phyloP scores from a whole-genome alignment of 2,113 vertebrate species.

The Mormoops blainvillei region DNA sequence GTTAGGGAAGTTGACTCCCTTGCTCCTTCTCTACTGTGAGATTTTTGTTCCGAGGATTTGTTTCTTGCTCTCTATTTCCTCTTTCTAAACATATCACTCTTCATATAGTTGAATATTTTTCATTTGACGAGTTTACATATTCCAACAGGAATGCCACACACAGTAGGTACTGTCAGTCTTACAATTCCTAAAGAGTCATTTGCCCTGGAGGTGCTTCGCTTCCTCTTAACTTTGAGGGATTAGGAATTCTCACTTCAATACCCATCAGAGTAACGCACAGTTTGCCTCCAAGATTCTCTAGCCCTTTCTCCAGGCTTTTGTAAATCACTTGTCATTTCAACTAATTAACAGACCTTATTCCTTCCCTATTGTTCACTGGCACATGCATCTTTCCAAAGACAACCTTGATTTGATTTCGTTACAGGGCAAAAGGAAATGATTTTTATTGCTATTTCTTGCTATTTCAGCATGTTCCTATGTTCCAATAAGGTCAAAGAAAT shows the following conservation, averaged over 20 bases:
- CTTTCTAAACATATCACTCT: not conserved
- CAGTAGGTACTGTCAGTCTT: not conserved
- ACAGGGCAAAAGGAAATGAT: constrained; percentile 29
- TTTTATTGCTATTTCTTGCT: constrained; percentile 38
- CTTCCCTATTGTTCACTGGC: not conserved
- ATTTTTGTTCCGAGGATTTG: not conserved
- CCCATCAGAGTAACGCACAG: not conserved
- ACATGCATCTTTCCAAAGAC: constrained; percentile 70
- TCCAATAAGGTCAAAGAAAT: constrained; percentile 79
- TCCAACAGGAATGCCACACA: not conserved
- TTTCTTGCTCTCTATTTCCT: not conserved
- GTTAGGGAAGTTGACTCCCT: not conserved
- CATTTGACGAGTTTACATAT: not conserved
- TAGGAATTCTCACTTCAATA: not conserved
- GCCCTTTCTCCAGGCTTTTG: constrained; percentile 66
- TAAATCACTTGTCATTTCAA: constrained; percentile 66
- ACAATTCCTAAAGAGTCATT: not conserved
- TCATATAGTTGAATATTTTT: not conserved
- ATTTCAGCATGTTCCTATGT: constrained; percentile 70
- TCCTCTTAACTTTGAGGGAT: not conserved
- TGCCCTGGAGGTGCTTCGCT: not conserved
- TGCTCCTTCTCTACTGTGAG: not conserved
- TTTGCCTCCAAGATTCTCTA: not conserved
- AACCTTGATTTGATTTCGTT: constrained; percentile 66
- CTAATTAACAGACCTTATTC: constrained; percentile 17